phyloP scores from a whole-genome alignment of 2,888 invertebrate genomes.

The Fragum sueziense region DNA sequence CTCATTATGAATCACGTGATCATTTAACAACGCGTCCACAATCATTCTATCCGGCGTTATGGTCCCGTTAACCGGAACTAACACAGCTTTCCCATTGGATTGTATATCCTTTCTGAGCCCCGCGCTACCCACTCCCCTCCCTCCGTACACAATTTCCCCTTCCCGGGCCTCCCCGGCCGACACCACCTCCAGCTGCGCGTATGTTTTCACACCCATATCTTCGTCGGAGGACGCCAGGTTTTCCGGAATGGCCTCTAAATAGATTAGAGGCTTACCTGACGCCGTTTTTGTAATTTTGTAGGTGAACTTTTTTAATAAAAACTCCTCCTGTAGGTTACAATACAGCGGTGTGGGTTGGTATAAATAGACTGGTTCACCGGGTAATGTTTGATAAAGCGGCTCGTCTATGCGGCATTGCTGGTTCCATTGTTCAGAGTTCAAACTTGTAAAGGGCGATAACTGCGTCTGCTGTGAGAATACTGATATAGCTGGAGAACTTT shows the following conservation, averaged over 20 bases:
- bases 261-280: slow-evolving; percentile 47
- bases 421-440: not conserved
- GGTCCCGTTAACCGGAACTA: slow-evolving; percentile 47
- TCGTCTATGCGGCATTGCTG: not conserved
- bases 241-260: slow-evolving; percentile 56
- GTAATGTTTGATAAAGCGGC: slow-evolving; percentile 39
- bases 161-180: slow-evolving; percentile 41
- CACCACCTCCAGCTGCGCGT: slow-evolving; percentile 58
- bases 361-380: slow-evolving; percentile 32
- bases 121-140: slow-evolving; percentile 22
- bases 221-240: slow-evolving; percentile 56
- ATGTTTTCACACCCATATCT: slow-evolving; percentile 58
- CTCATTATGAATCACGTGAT: slow-evolving; percentile 22
- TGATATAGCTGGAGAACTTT: slow-evolving; percentile 6
- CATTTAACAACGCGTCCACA: slow-evolving; percentile 47
- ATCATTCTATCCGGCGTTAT: slow-evolving; percentile 48
- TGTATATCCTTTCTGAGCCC: slow-evolving; percentile 22
- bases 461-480: not conserved
- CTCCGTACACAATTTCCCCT: slow-evolving; percentile 35
- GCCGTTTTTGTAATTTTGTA: slow-evolving; percentile 32
- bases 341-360: slow-evolving; percentile 31
- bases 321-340: slow-evolving; percentile 25
- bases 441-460: slow-evolving; percentile 2
- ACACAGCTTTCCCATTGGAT: slow-evolving; percentile 50
- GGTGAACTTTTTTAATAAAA: slow-evolving; percentile 25